phyloP scores from a whole-genome alignment of 2,888 invertebrate species.

The Callyntrura guangdongensis region DNA sequence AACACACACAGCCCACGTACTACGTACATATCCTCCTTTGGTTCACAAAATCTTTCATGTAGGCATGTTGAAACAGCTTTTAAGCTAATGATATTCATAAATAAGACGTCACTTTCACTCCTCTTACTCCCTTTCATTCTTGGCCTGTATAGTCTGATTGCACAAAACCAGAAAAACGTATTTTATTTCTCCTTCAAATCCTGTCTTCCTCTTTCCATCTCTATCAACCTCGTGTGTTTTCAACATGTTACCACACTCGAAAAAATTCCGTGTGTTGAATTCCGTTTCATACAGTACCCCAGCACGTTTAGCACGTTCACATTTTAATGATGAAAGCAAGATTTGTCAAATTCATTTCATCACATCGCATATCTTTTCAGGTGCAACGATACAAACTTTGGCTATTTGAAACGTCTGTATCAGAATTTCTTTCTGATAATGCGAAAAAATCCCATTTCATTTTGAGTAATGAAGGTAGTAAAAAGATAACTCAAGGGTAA shows the following conservation, averaged over 20 bases:
- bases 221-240: neutral
- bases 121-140: neutral
- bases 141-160: neutral
- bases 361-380: neutral
- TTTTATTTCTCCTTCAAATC: neutral
- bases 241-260: neutral
- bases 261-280: neutral
- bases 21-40: too few species aligned
- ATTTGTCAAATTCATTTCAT: conserved; percentile 45
- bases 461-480: neutral
- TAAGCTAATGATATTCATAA: conserved; percentile 52
- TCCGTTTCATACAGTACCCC: neutral
- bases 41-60: neutral
- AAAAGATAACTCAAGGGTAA: neutral
- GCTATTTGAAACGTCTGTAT: conserved; percentile 37
- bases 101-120: conserved; percentile 49
- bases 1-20: neutral
- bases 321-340: conserved; percentile 10
- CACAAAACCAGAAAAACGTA: neutral
- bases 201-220: neutral
- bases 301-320: conserved; percentile 32
- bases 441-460: conserved; percentile 41
- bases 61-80: neutral
- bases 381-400: conserved; percentile 20
- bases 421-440: conserved; percentile 11